These are phyloP conservation scores for Argynnis bischoffii DNA, from an alignment of 2,888 invertebrate genomes.

Conservation along the genomic window DNA sequence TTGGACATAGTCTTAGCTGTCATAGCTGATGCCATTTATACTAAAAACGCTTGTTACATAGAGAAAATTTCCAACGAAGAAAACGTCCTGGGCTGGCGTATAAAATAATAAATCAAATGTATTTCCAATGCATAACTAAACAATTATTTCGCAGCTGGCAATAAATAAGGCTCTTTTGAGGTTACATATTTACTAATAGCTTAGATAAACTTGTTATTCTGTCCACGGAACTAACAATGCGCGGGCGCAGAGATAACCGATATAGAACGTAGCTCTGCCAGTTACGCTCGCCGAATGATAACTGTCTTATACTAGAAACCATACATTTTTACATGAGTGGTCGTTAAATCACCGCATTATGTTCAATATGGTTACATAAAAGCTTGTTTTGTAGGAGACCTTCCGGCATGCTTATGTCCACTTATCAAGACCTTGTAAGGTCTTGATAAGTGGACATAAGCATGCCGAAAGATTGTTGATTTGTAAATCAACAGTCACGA, in stretches of 20 bases:
- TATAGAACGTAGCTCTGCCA: constrained; percentile 55
- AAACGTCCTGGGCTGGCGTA: neutral
- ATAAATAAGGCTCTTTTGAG: constrained; percentile 61
- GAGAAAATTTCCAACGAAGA: constrained; percentile 1
- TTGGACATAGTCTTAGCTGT: neutral
- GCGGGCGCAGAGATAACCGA: constrained; percentile 63
- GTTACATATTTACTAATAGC: constrained; percentile 74
- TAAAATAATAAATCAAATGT: constrained; percentile 24
- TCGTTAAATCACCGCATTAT: constrained; percentile 58
- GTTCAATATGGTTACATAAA: constrained; percentile 48
- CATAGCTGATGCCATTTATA: neutral
- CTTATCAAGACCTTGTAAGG: constrained; percentile 64
- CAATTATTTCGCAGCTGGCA: constrained; percentile 39
- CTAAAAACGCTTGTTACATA: neutral
- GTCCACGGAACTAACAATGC: constrained; percentile 76
- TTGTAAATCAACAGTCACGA: constrained; percentile 68
- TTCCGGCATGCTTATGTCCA: constrained; percentile 53
- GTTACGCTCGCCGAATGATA: constrained; percentile 69
- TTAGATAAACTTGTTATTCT: constrained; percentile 71
- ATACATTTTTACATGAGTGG: constrained; percentile 66
- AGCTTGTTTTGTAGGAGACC: constrained; percentile 36
- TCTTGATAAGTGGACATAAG: no score
- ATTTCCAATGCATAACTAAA: constrained; percentile 28
- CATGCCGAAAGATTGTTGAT: no score
- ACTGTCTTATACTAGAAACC: constrained; percentile 57